phyloP scores from a whole-genome alignment of 2,888 invertebrate genomes.

The Nomada fucata region DNA sequence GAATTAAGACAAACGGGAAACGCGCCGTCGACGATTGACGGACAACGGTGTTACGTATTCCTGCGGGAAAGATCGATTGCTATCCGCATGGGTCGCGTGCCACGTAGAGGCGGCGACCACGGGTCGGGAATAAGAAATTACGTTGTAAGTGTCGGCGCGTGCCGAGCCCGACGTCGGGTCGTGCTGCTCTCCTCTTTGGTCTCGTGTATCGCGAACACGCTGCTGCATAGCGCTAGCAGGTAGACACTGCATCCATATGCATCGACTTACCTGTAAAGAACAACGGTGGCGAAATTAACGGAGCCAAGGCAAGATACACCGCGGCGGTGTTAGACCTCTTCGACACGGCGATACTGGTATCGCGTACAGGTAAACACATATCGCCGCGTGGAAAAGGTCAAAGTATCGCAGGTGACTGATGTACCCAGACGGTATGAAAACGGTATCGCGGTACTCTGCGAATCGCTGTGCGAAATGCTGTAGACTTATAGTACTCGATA shows the following conservation, averaged over 20 bases:
- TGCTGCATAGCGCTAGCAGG: background rate
- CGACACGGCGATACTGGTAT: too few relatives aligned
- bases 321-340: slow-evolving; percentile 27
- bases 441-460: too few relatives aligned
- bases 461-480: too few relatives aligned
- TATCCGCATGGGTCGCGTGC: slow-evolving; percentile 68
- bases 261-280: slow-evolving; percentile 65
- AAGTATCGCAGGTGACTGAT: too few relatives aligned
- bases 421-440: too few relatives aligned
- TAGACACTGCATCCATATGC: slow-evolving; percentile 65
- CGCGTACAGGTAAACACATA: too few relatives aligned
- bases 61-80: slow-evolving; percentile 60
- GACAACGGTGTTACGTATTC: slow-evolving; percentile 41
- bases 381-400: too few relatives aligned
- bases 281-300: slow-evolving; percentile 68
- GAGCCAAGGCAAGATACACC: slow-evolving; percentile 42
- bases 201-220: slow-evolving; percentile 25
- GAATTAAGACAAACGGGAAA: slow-evolving; percentile 35
- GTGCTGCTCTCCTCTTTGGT: background rate
- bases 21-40: slow-evolving; percentile 27
- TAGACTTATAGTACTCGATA: too few relatives aligned
- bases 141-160: slow-evolving; percentile 67
- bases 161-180: slow-evolving; percentile 52
- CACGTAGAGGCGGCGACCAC: slow-evolving; percentile 68
- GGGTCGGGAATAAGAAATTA: slow-evolving; percentile 71